Percentiles rank a stretch among this genome's conserved stretches.
These are phyloP conservation scores for Xestia ashworthii DNA, from an alignment of 2,888 invertebrate species.

Conservation along the genomic window DNA sequence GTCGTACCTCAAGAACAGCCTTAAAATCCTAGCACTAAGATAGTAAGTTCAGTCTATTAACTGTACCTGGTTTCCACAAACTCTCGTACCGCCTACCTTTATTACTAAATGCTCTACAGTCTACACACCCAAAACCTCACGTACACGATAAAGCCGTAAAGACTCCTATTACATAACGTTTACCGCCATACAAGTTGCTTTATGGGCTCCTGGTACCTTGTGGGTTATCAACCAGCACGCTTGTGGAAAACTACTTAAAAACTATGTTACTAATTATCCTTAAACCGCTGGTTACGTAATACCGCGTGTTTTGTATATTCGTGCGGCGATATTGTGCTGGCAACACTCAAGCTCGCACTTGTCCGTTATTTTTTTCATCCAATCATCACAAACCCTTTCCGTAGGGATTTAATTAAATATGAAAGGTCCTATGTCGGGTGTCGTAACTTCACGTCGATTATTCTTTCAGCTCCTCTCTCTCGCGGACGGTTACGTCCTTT, in stretches of 20 bases:
- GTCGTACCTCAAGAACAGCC: not conserved
- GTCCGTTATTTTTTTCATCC: constrained; percentile 66
- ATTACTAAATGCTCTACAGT: constrained; percentile 47
- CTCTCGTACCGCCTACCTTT: constrained; percentile 34
- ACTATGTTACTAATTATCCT: constrained; percentile 58
- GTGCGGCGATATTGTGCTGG: not conserved
- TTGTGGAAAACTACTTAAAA: constrained; percentile 56
- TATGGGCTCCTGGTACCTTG: constrained; percentile 56
- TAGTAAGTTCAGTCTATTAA: constrained; percentile 22
- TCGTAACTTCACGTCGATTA: constrained; percentile 78
- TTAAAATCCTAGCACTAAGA: constrained; percentile 18
- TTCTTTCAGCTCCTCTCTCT: constrained; percentile 80
- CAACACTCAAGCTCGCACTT: constrained; percentile 60
- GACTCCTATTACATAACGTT: constrained; percentile 70
- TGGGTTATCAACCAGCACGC: constrained; percentile 52
- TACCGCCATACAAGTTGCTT: constrained; percentile 61
- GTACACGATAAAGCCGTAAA: constrained; percentile 61
- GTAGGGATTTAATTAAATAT: constrained; percentile 80
- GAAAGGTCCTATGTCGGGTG: constrained; percentile 77
- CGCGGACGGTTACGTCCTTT: constrained; percentile 82
- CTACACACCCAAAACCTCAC: constrained; percentile 53
- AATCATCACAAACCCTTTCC: constrained; percentile 72
- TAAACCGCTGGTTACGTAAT: constrained; percentile 55
- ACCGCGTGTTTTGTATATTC: constrained; percentile 22
- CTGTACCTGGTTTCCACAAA: constrained; percentile 20